These are phyloP conservation scores for Odocoileus virginianus DNA, from an alignment of 2,113 vertebrate species.

Conservation along the genomic window DNA sequence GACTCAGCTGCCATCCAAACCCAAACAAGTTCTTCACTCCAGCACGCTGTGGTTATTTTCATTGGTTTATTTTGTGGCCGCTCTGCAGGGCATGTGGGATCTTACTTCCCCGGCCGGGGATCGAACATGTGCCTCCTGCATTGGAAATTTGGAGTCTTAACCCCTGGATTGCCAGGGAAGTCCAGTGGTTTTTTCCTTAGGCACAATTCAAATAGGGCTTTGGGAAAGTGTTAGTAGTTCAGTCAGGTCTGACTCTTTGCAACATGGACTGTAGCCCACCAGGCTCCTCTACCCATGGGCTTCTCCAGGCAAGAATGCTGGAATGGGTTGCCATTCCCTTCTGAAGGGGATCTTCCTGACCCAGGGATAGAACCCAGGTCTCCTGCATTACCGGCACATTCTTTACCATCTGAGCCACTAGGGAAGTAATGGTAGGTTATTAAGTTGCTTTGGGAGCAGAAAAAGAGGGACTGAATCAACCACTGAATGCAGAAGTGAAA, in stretches of 20 bases:
- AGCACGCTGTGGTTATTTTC: fast-evolving
- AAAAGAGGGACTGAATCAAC: neutral
- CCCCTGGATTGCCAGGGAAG: neutral
- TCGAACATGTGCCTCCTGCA: fast-evolving
- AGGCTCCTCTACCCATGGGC: neutral
- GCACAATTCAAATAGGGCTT: neutral
- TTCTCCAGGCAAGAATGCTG: neutral
- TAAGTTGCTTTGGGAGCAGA: neutral
- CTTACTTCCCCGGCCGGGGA: neutral
- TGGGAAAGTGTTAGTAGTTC: neutral
- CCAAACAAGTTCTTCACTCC: neutral
- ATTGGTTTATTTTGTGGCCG: neutral
- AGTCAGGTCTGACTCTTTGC: neutral
- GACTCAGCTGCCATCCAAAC: neutral
- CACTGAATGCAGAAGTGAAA: neutral
- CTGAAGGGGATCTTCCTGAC: neutral
- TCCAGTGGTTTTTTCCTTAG: neutral
- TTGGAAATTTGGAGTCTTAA: neutral
- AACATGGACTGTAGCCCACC: neutral
- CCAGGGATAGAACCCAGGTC: neutral
- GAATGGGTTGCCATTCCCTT: neutral
- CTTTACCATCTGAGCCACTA: neutral
- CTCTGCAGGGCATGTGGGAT: neutral
- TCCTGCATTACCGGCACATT: neutral
- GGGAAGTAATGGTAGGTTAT: neutral